Percentiles rank a stretch among this genome's conserved stretches.
Conservation (phyloP, 2,888 invertebrate species). For the Rhingia campestris region DNA sequence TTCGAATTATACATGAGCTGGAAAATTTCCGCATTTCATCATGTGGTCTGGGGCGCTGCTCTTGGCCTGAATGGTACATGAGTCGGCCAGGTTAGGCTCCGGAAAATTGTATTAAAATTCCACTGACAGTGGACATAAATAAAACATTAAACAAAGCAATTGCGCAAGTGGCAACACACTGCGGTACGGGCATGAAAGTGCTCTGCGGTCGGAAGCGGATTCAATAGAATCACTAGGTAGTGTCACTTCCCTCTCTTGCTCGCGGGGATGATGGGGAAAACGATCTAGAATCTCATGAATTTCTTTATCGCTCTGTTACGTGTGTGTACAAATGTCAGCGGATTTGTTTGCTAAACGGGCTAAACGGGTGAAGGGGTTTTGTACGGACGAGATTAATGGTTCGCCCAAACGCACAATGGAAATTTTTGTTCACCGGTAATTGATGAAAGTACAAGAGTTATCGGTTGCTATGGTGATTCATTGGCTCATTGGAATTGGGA, state of each 20-base stretch:
- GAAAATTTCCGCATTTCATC: constrained; percentile 72
- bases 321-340: constrained; percentile 45
- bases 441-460: constrained; percentile 70
- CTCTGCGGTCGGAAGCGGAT: constrained; percentile 28
- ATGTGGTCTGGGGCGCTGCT: constrained; percentile 17
- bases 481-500: constrained; percentile 54
- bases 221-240: constrained; percentile 26
- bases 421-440: constrained; percentile 65
- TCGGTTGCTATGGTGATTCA: constrained; percentile 57
- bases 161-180: constrained; percentile 58
- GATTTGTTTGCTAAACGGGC: constrained; percentile 11
- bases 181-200: constrained; percentile 1
- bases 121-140: constrained; percentile 69
- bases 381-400: constrained; percentile 62
- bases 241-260: constrained; percentile 7
- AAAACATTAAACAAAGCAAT: constrained; percentile 74
- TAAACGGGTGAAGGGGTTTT: constrained; percentile 13
- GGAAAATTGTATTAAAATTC: constrained; percentile 71
- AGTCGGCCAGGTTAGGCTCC: constrained; percentile 28
- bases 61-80: not conserved
- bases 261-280: constrained; percentile 14
- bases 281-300: constrained; percentile 73
- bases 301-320: constrained; percentile 55
- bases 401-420: constrained; percentile 70
- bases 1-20: constrained; percentile 71